Conservation (phyloP, 2,113 vertebrate species). For the Urocolius indicus region DNA sequence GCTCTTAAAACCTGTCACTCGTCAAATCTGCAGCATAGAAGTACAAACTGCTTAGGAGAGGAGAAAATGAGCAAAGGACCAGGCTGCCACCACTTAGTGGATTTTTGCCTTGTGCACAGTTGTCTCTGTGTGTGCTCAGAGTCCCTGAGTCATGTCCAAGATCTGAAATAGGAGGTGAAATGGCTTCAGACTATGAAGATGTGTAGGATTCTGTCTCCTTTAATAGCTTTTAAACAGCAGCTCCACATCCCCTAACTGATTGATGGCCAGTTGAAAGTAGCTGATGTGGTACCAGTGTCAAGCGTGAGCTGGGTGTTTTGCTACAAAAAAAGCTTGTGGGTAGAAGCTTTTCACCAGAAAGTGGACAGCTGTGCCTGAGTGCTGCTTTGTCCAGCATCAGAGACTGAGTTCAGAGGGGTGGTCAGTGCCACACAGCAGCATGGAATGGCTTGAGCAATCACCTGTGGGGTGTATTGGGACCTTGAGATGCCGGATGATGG, state of each 20-base stretch:
- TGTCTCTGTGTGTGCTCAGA: neutral
- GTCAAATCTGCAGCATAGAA: neutral
- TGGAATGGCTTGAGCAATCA: neutral
- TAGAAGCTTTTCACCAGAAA: neutral
- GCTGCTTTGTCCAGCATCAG: neutral
- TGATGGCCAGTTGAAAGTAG: neutral
- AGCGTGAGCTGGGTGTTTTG: neutral
- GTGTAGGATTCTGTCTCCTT: neutral
- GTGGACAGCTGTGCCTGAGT: neutral
- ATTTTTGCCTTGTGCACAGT: neutral
- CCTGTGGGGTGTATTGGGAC: rapidly evolving
- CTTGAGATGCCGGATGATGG: neutral
- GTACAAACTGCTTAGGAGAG: conserved; percentile 16
- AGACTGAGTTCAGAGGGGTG: neutral
- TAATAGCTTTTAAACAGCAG: neutral
- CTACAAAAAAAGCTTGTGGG: neutral
- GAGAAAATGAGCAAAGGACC: neutral
- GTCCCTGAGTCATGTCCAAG: neutral
- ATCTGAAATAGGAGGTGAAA: neutral
- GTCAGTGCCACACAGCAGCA: neutral
- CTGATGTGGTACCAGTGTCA: neutral
- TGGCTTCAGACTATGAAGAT: neutral
- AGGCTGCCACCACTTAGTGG: neutral
- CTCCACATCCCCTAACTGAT: neutral
- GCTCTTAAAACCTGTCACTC: neutral